Percentiles rank a stretch among this genome's conserved stretches.
These are phyloP conservation scores for Ictalurus punctatus DNA, from an alignment of 2,113 vertebrate genomes.

Conservation along the genomic window DNA sequence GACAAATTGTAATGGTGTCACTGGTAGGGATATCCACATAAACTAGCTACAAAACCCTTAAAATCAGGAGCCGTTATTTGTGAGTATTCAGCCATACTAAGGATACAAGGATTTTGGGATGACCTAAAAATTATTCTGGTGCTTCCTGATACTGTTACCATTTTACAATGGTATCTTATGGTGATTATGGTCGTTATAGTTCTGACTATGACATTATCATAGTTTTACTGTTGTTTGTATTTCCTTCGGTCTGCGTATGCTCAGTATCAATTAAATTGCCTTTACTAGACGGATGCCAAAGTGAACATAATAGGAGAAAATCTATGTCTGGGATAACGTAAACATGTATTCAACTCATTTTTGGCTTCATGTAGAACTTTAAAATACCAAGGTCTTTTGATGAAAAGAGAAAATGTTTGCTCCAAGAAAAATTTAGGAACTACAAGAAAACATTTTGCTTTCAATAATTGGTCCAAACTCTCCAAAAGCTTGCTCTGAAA, in stretches of 20 bases:
- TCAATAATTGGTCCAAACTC: background rate
- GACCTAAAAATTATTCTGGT: background rate
- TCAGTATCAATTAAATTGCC: background rate
- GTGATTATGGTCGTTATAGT: background rate
- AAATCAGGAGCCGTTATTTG: background rate
- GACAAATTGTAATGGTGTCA: background rate
- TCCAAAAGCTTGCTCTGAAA: background rate
- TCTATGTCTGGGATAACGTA: background rate
- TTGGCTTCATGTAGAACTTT: background rate
- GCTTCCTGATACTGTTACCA: background rate
- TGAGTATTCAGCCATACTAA: background rate
- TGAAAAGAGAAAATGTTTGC: background rate
- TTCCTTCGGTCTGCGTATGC: background rate
- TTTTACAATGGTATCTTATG: background rate
- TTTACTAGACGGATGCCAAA: background rate
- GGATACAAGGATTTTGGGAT: background rate
- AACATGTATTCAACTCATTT: background rate
- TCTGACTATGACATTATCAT: background rate
- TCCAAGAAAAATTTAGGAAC: background rate
- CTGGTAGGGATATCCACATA: background rate
- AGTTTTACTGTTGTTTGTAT: background rate
- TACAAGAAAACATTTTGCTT: background rate
- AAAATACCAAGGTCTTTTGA: background rate
- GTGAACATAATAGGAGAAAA: background rate
- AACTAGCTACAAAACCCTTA: background rate